These are phyloP conservation scores for Tokudaia tokunoshimensis DNA, from an alignment of 2,797 vertebrate species.

Conservation along the genomic window DNA sequence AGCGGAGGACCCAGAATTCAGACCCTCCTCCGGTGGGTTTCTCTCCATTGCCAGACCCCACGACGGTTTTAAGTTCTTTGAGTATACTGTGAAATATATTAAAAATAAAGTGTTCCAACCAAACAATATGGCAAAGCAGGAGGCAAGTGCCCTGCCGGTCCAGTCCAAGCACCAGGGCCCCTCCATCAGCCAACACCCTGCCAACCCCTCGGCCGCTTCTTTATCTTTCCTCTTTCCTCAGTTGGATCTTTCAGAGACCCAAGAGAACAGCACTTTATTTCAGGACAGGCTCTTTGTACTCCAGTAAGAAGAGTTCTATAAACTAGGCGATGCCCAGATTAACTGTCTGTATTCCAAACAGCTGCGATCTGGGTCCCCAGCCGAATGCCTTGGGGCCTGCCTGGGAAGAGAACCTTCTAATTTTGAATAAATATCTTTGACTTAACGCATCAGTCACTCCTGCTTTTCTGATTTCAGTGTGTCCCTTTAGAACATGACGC, in stretches of 20 bases:
- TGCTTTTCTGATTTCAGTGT: background rate
- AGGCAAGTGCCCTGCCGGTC: background rate
- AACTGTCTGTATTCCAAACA: background rate
- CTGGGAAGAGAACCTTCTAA: background rate
- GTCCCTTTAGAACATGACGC: background rate
- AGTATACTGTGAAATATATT: background rate
- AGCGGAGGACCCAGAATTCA: background rate
- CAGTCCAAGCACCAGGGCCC: too few species aligned
- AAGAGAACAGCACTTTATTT: background rate
- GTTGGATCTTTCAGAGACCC: background rate
- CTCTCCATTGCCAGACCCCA: background rate
- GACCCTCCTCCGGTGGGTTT: background rate
- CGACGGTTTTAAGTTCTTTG: constrained; percentile 29
- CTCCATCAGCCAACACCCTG: background rate
- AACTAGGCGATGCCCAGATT: background rate
- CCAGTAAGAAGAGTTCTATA: background rate
- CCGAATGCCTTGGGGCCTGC: background rate
- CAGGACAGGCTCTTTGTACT: background rate
- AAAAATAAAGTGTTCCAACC: background rate
- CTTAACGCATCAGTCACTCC: background rate
- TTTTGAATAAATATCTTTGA: background rate
- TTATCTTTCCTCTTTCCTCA: background rate
- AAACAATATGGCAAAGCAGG: background rate
- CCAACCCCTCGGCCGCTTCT: background rate
- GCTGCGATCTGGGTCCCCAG: background rate